phyloP scores from a whole-genome alignment of 2,797 vertebrate genomes.

The Nyctibius grandis region DNA sequence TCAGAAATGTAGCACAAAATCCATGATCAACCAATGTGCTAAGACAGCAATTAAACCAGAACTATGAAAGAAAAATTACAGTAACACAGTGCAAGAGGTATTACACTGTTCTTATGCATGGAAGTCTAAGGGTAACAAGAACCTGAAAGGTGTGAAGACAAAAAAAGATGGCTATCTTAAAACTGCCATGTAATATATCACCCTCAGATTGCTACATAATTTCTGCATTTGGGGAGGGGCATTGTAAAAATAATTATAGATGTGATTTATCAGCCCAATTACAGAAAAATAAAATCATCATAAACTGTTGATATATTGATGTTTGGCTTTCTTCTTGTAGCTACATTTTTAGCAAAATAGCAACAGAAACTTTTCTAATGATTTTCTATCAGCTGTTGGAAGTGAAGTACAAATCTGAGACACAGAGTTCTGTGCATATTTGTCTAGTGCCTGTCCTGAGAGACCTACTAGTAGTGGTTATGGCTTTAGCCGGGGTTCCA shows the following conservation, averaged over 20 bases:
- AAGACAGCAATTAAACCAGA: neutral
- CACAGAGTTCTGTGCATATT: neutral
- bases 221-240: neutral
- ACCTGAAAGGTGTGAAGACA: neutral
- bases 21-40: neutral
- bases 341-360: neutral
- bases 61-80: neutral
- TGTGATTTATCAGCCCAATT: neutral
- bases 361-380: accelerated
- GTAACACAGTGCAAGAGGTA: neutral
- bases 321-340: neutral
- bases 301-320: neutral
- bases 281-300: neutral
- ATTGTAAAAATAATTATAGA: neutral
- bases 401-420: neutral
- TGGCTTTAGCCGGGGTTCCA: neutral
- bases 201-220: neutral
- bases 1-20: neutral
- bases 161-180: neutral
- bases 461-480: neutral
- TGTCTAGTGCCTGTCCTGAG: neutral
- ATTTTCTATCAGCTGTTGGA: neutral
- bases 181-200: neutral
- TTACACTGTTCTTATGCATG: neutral
- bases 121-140: neutral